Evolutionary conservation across 92 coral and sea anemone species (phyloP), one percentile per base, ranked within the genome.

Genomic region (Actinostola sp.): DNA sequence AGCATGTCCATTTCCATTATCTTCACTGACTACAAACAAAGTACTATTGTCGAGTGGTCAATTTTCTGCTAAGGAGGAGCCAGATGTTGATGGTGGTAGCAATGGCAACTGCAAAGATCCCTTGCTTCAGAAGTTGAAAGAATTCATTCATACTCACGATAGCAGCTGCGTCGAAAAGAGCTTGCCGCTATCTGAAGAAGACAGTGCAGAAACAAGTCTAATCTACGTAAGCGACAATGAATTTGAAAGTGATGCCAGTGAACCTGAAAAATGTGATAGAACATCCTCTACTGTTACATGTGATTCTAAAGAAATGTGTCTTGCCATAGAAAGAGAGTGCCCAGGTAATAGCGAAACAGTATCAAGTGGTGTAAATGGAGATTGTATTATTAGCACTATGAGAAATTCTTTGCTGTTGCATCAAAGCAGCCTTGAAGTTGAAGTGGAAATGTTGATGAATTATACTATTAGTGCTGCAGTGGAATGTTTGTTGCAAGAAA

Each of bases 241-340:
- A 57, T 57, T 57, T 57, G 63, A 57, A 57, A 57, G 63, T 57
- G 63, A 57, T 10, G n/a, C 63, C 2, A 57, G 39, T 57, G 63
- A 30, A 53, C 28, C 59, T 53, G 11, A 20, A 53, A 36, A 4
- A 4, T 36, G 42, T 11, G 11, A 36, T 11, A 36, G 6, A 4
- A 4, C 42, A 4, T 11, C 42, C 4, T 36, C 42, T n/a, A n/a
- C n/a, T n/a, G n/a, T n/a, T n/a, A n/a, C n/a, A n/a, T n/a, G n/a
- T n/a, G n/a, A n/a, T 4, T 36, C 42, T 36, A 36, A 36, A 36
- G 42, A 36, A 36, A 36, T 36, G 42, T 4, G 42, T 36, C 42
- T 11, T 36, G 42, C 42, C 11, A 11, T 36, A 36, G 42, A 36
- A 36, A 36, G 11, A 11, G 11, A 36, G 11, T 7, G 17, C 21